A percentile compares a stretch with the other conserved stretches of the same genome.
These are phyloP conservation scores for Kryptolebias marmoratus DNA, from an alignment of 2,113 vertebrate species.

Conservation along the genomic window DNA sequence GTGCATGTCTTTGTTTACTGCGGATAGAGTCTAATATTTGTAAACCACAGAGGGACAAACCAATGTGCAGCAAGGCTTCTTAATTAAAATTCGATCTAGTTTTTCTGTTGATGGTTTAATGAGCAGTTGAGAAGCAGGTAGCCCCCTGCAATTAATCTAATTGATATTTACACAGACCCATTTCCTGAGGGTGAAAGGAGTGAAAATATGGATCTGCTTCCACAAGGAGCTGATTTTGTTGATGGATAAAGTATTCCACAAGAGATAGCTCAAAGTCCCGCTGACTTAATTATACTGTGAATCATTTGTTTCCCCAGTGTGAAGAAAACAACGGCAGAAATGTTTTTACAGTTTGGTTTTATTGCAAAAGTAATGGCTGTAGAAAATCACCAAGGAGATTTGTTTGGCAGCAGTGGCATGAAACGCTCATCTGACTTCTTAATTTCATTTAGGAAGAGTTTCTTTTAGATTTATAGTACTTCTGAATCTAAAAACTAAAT, in stretches of 20 bases:
- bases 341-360: conserved; percentile 14
- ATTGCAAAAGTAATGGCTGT: conserved; percentile 12
- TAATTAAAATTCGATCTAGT: conserved; percentile 72
- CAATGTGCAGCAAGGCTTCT: conserved; percentile 21
- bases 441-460: background rate
- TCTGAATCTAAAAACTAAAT: background rate
- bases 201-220: conserved; percentile 50
- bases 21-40: conserved; percentile 31
- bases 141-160: conserved; percentile 57
- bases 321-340: background rate
- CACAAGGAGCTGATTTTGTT: conserved; percentile 18
- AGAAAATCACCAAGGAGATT: background rate
- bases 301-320: conserved; percentile 11
- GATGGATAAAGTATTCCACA: conserved; percentile 35
- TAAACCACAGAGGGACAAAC: conserved; percentile 15
- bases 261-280: conserved; percentile 20
- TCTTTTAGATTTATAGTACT: background rate
- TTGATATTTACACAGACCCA: conserved; percentile 45
- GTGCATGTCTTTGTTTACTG: conserved; percentile 16
- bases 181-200: conserved; percentile 50
- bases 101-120: conserved; percentile 57
- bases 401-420: conserved; percentile 22
- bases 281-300: conserved; percentile 27
- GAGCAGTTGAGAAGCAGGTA: conserved; percentile 25
- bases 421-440: background rate